These are phyloP conservation scores for Melanostoma scalare DNA, from an alignment of 2,888 invertebrate species.

Conservation along the genomic window DNA sequence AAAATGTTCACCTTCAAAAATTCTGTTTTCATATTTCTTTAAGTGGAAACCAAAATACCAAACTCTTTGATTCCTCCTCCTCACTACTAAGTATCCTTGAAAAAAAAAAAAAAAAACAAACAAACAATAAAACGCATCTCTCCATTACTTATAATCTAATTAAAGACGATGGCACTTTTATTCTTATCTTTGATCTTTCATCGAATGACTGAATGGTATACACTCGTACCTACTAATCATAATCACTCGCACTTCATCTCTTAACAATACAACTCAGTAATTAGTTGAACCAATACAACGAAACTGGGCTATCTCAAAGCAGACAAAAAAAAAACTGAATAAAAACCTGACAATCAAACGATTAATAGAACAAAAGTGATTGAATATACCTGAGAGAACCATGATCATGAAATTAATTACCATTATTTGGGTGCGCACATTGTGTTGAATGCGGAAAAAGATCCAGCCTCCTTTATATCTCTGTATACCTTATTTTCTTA, in stretches of 20 bases:
- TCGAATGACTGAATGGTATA: too few species aligned
- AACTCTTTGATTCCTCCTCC: too few species aligned
- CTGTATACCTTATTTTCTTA: conserved; percentile 10
- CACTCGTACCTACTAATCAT: not conserved
- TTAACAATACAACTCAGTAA: conserved; percentile 44
- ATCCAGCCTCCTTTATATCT: conserved; percentile 7
- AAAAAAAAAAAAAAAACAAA: conserved; percentile 3
- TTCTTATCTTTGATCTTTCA: conserved; percentile 33
- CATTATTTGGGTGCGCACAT: conserved; percentile 48
- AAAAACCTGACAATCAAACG: conserved; percentile 43
- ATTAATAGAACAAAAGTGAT: conserved; percentile 63
- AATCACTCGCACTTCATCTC: conserved; percentile 41
- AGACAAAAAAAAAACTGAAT: conserved; percentile 9
- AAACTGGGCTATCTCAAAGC: not conserved
- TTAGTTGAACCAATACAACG: conserved; percentile 32
- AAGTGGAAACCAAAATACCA: too few species aligned
- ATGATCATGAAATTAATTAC: conserved; percentile 65
- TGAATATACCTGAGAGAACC: conserved; percentile 51
- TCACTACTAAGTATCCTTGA: too few species aligned
- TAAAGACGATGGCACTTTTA: conserved; percentile 35
- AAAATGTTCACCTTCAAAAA: too few species aligned
- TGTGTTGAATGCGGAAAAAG: conserved; percentile 34
- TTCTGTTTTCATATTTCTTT: too few species aligned
- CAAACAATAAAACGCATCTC: conserved; percentile 6
- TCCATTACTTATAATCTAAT: conserved; percentile 64